These are phyloP conservation scores for Phylloscopus trochilus DNA, from an alignment of 2,113 vertebrate genomes.

Conservation along the genomic window DNA sequence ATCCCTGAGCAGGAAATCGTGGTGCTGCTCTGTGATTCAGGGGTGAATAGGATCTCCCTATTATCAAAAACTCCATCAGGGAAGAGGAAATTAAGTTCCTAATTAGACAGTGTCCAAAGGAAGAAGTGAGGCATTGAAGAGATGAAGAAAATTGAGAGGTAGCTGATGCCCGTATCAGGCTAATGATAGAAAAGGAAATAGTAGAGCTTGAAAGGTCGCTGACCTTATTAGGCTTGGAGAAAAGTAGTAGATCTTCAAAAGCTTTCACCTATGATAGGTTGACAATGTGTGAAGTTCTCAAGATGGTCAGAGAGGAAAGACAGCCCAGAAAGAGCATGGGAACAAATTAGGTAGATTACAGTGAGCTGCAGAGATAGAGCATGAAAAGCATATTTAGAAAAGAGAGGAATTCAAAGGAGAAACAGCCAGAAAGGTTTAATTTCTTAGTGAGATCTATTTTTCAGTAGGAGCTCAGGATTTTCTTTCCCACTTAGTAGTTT, in stretches of 20 bases:
- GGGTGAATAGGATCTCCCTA: slow-evolving; percentile 72
- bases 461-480: background rate
- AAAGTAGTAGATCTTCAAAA: slow-evolving; percentile 78
- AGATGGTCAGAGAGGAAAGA: slow-evolving; percentile 56
- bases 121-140: slow-evolving; percentile 83
- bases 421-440: background rate
- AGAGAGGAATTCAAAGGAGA: background rate
- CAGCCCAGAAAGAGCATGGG: slow-evolving; percentile 29
- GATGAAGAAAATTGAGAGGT: slow-evolving; percentile 75
- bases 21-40: slow-evolving; percentile 62
- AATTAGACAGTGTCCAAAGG: slow-evolving; percentile 90
- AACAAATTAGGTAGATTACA: slow-evolving; percentile 60
- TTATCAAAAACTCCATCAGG: slow-evolving; percentile 81
- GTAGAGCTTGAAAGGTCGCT: slow-evolving; percentile 81
- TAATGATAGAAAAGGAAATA: slow-evolving; percentile 92
- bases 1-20: slow-evolving; percentile 59
- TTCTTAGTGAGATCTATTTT: background rate
- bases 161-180: slow-evolving; percentile 77
- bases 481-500: background rate
- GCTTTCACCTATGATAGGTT: slow-evolving; percentile 81
- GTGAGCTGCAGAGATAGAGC: slow-evolving; percentile 9
- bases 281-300: slow-evolving; percentile 71
- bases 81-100: slow-evolving; percentile 92
- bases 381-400: background rate
- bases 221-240: slow-evolving; percentile 85